Evolutionary conservation across 1,140 invertebrate genomes (phyloP).

Genomic region (Battus philenor): DNA sequence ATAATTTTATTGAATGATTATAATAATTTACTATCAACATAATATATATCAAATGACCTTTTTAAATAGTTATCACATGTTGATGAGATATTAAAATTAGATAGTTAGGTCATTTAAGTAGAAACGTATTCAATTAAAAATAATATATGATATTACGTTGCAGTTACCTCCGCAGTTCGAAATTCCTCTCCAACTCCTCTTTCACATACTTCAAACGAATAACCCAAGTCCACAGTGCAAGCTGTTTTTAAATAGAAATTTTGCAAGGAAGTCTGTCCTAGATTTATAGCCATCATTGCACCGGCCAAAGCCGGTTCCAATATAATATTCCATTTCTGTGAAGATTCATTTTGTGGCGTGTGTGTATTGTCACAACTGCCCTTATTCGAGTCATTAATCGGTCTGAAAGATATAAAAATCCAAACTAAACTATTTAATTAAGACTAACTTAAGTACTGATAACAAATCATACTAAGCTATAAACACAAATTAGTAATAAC

Average conservation of each 20-base stretch:
- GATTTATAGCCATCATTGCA: conserved; percentile 65
- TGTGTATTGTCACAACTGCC: conserved; percentile 15
- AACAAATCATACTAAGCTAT: no score
- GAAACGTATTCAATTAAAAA: neutral
- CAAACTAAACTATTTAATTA: no score
- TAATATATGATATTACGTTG: no score
- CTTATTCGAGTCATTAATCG: conserved; percentile 19
- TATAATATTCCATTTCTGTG: conserved; percentile 44
- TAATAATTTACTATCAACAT: no score
- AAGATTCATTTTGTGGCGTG: conserved; percentile 14
- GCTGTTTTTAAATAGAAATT: conserved; percentile 65
- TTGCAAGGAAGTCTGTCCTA: conserved; percentile 62
- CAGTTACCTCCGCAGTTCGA: conserved; percentile 46
- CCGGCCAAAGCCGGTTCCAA: conserved; percentile 61
- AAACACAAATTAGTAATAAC: no score
- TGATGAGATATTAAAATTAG: neutral
- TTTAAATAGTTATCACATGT: neutral
- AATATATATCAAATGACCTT: neutral
- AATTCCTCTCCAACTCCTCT: conserved; percentile 59
- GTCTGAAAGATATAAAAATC: no score
- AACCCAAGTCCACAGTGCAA: conserved; percentile 54
- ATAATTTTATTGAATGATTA: no score
- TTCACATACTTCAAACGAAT: conserved; percentile 42
- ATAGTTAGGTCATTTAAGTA: conserved; percentile 4
- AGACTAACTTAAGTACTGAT: no score